These are phyloP conservation scores for Caenorhabditis sp. DNA, from an alignment of 2,888 invertebrate genomes.

Conservation along the genomic window DNA sequence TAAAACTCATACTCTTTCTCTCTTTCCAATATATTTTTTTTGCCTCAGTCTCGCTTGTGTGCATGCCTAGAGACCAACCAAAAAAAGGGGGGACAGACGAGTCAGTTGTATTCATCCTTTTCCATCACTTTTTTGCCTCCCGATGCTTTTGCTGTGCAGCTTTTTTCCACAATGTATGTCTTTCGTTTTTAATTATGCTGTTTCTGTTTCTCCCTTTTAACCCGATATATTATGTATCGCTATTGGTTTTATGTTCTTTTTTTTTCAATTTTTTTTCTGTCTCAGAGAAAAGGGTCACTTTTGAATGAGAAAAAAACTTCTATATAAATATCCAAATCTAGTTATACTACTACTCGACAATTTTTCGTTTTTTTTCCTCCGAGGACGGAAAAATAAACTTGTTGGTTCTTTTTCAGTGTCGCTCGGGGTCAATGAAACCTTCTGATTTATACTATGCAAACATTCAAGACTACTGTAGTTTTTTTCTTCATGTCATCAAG, in stretches of 20 bases:
- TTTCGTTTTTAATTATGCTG: conserved; percentile 37
- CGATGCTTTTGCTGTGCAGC: not conserved
- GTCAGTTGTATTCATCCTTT: conserved; percentile 1
- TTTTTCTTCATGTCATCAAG: not conserved
- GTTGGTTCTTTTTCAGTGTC: not conserved
- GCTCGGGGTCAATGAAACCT: not conserved
- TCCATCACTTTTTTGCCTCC: not conserved
- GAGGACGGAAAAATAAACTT: not conserved
- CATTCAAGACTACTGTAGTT: not conserved
- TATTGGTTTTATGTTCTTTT: not conserved
- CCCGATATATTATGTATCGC: not conserved
- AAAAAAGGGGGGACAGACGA: not conserved
- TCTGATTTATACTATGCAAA: not conserved
- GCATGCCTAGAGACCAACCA: not conserved
- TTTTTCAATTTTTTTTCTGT: not conserved
- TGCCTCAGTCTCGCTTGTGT: not conserved
- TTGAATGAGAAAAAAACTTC: not conserved
- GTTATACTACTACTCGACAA: not conserved
- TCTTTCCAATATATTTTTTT: not conserved
- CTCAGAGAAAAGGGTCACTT: not conserved
- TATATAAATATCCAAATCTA: not conserved
- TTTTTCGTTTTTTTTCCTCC: not conserved
- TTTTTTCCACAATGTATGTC: conserved; percentile 4
- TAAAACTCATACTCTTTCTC: not conserved
- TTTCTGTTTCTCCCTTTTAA: conserved; percentile 17